A percentile compares a stretch with the other conserved stretches of the same genome.
Conservation (phyloP, 2,888 invertebrate genomes). For the Abrostola triplasia region DNA sequence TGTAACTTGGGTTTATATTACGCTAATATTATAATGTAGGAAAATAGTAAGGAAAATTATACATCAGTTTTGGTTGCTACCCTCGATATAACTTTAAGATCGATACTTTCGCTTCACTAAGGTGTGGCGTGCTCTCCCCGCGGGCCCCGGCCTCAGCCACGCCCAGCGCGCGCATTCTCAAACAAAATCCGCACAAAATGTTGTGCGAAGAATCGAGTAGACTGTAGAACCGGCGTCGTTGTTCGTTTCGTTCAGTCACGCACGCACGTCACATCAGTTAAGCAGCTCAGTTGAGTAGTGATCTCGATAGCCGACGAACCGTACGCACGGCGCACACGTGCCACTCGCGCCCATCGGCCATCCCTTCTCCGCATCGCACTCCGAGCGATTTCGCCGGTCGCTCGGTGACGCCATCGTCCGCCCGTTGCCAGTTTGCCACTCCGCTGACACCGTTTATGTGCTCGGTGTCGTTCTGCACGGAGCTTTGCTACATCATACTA, state of each 20-base stretch:
- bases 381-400: constrained; percentile 69
- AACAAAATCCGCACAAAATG: constrained; percentile 82
- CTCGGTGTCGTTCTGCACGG: constrained; percentile 56
- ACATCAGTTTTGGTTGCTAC: constrained; percentile 23
- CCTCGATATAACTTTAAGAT: constrained; percentile 67
- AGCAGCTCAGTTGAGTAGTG: constrained; percentile 77
- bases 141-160: constrained; percentile 78
- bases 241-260: constrained; percentile 76
- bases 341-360: constrained; percentile 70
- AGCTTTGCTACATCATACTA: constrained; percentile 59
- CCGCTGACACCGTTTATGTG: constrained; percentile 50
- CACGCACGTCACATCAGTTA: constrained; percentile 74
- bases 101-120: constrained; percentile 75
- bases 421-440: constrained; percentile 43
- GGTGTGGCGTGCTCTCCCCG: constrained; percentile 75
- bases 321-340: constrained; percentile 81
- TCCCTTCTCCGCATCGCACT: constrained; percentile 68
- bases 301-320: constrained; percentile 78
- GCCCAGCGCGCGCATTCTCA: constrained; percentile 84
- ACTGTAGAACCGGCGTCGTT: constrained; percentile 63
- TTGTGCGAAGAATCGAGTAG: constrained; percentile 75
- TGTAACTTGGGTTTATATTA: too few relatives aligned
- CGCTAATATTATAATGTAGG: too few relatives aligned
- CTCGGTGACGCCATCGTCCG: constrained; percentile 63
- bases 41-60: constrained; percentile 12